These are phyloP conservation scores for Silurus meridionalis DNA, from an alignment of 2,113 vertebrate species.

Conservation along the genomic window DNA sequence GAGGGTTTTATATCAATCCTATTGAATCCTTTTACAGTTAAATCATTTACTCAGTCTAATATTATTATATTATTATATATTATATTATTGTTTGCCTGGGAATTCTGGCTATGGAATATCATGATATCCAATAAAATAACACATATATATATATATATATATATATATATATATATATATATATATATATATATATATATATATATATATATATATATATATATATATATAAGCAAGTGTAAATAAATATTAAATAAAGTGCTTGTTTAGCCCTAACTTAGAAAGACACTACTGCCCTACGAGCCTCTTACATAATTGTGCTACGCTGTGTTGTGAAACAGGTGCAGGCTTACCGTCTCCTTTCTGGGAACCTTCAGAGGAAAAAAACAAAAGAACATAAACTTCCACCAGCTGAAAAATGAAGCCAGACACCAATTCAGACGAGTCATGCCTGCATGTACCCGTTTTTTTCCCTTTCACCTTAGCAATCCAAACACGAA, in stretches of 20 bases:
- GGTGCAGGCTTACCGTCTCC: constrained; percentile 64
- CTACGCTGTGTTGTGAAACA: not conserved
- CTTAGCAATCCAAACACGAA: constrained; percentile 30
- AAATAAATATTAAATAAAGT: not conserved
- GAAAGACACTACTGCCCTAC: not conserved
- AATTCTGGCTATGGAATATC: not conserved
- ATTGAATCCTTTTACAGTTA: not conserved
- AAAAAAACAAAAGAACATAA: constrained; percentile 78
- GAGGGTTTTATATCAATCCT: too few species aligned
- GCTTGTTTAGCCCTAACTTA: not conserved
- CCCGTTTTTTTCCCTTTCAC: constrained; percentile 9
- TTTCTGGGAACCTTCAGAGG: constrained; percentile 67
- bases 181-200: too few species aligned
- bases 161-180: too few species aligned
- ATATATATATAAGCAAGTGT: not conserved
- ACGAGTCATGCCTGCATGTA: constrained; percentile 71
- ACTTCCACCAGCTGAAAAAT: constrained; percentile 80
- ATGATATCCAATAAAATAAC: not conserved
- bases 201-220: too few species aligned
- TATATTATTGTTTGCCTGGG: not conserved
- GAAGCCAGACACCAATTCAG: constrained; percentile 78
- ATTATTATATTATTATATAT: too few species aligned
- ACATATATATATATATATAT: too few species aligned
- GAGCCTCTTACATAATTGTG: not conserved
- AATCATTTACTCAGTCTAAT: not conserved